Conservation (phyloP, 2,888 invertebrate species). For the Catonia carolina region DNA sequence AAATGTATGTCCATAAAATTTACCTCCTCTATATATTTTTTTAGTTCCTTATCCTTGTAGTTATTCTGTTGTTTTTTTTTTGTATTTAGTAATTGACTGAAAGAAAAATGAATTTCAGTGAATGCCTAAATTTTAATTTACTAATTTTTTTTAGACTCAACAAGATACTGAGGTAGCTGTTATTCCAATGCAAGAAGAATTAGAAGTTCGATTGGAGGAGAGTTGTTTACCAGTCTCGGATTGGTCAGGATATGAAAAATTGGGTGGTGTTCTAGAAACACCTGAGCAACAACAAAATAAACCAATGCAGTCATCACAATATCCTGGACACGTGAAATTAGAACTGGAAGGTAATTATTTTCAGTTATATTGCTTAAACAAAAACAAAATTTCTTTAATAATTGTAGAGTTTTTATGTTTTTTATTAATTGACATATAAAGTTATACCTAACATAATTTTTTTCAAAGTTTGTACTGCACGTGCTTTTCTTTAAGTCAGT, state of each 20-base stretch:
- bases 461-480: too few relatives aligned
- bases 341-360: slow-evolving; percentile 50
- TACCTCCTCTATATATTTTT: too few relatives aligned
- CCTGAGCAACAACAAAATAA: slow-evolving; percentile 30
- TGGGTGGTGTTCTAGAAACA: slow-evolving; percentile 36
- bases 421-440: too few relatives aligned
- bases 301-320: slow-evolving; percentile 37
- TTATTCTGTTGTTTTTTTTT: too few relatives aligned
- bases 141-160: neutral
- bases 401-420: too few relatives aligned
- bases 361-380: slow-evolving; percentile 4
- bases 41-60: too few relatives aligned
- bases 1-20: too few relatives aligned
- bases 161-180: slow-evolving; percentile 34
- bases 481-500: too few relatives aligned
- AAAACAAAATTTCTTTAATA: neutral
- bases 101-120: too few relatives aligned
- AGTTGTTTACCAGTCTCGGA: slow-evolving; percentile 46
- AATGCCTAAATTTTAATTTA: neutral
- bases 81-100: too few relatives aligned
- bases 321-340: slow-evolving; percentile 47
- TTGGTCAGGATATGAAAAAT: slow-evolving; percentile 38
- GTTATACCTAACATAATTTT: too few relatives aligned
- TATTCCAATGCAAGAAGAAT: slow-evolving; percentile 53
- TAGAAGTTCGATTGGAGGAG: slow-evolving; percentile 50